Conservation (phyloP, 1,140 invertebrate genomes). For the Drosophila quadrilineata region DNA sequence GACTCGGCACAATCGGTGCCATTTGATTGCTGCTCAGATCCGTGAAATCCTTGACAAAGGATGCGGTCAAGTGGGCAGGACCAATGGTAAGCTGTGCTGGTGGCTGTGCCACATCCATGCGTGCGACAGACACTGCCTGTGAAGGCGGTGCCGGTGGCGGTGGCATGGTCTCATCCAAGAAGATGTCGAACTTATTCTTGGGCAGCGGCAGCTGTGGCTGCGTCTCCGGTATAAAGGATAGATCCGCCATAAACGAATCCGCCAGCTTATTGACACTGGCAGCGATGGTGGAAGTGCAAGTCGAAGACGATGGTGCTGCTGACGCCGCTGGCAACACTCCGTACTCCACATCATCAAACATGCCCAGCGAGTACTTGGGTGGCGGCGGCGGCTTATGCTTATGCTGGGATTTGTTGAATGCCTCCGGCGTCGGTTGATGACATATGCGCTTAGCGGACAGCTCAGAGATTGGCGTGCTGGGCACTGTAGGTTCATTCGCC, state of each 20-base stretch:
- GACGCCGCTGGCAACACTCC: not conserved
- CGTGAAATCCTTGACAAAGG: conserved; percentile 34
- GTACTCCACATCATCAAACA: conserved; percentile 22
- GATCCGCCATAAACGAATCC: conserved; percentile 59
- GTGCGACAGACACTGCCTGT: conserved; percentile 28
- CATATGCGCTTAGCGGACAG: conserved; percentile 40
- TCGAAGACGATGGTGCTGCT: too few species aligned
- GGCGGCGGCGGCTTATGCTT: not conserved
- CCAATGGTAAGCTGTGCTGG: conserved; percentile 7
- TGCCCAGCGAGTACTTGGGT: conserved; percentile 15
- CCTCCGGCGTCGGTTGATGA: conserved; percentile 43
- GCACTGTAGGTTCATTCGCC: conserved; percentile 18
- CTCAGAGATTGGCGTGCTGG: conserved; percentile 24
- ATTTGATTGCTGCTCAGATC: conserved; percentile 24
- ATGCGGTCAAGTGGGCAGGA: conserved; percentile 28
- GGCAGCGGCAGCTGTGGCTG: not conserved
- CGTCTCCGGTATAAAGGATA: conserved; percentile 67
- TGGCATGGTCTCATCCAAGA: conserved; percentile 52
- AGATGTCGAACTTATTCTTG: conserved; percentile 48
- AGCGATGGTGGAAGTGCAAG: too few species aligned
- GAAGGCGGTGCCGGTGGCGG: not conserved
- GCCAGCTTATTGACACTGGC: conserved; percentile 16
- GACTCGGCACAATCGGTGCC: not conserved
- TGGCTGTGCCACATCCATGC: conserved; percentile 34
- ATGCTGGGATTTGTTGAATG: conserved; percentile 23